These are phyloP conservation scores for Pseudotriccus pelzelni DNA, from an alignment of 2,797 vertebrate species.

Conservation along the genomic window DNA sequence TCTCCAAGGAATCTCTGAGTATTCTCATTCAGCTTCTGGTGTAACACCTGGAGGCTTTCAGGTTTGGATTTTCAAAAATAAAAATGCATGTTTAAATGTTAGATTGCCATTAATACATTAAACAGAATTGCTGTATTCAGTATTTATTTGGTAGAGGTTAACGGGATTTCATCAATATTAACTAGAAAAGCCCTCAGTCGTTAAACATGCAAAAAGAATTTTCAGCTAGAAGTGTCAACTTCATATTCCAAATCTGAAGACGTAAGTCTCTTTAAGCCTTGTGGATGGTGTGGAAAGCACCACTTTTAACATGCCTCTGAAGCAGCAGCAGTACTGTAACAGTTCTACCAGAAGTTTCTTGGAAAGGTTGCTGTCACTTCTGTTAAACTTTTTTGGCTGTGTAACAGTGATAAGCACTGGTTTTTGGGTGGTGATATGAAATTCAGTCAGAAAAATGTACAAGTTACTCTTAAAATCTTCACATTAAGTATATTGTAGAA, in stretches of 20 bases:
- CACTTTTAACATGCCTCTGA: background rate
- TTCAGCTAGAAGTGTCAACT: background rate
- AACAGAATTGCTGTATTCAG: background rate
- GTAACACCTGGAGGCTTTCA: slow-evolving; percentile 6
- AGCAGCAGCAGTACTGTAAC: background rate
- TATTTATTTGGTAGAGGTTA: slow-evolving; percentile 27
- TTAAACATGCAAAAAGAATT: background rate
- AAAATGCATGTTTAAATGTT: background rate
- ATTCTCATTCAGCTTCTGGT: background rate
- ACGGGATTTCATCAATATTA: background rate
- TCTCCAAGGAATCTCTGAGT: background rate
- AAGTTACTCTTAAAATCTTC: background rate
- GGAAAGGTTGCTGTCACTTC: background rate
- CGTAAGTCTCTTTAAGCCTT: background rate
- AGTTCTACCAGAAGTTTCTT: background rate
- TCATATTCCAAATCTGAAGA: background rate
- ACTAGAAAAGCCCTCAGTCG: background rate
- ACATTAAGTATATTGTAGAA: background rate
- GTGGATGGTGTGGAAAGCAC: background rate
- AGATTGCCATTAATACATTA: background rate
- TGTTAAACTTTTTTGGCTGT: background rate
- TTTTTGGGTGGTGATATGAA: background rate
- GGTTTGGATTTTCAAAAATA: slow-evolving; percentile 13
- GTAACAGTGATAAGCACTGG: background rate
- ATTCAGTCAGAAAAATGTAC: background rate